phyloP scores from a whole-genome alignment of 1,140 invertebrate species.

The Cydia strobilella region DNA sequence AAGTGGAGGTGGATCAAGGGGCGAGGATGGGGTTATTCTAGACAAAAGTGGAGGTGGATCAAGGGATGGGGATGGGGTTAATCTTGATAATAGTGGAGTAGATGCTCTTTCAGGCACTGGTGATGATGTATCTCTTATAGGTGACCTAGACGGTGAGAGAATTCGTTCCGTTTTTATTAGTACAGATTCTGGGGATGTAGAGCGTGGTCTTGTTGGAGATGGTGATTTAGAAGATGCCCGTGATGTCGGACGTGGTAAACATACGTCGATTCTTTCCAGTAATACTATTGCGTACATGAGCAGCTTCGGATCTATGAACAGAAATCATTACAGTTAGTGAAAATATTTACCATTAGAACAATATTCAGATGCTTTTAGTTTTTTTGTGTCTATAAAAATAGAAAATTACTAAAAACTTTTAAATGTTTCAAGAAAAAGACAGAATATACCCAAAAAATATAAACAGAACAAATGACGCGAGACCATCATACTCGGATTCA shows the following conservation, averaged over 20 bases:
- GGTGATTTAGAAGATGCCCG: neutral
- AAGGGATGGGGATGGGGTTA: too few species aligned
- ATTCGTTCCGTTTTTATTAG: too few species aligned
- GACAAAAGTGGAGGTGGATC: too few species aligned
- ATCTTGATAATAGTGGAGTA: neutral
- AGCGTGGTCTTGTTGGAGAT: neutral
- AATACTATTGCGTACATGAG: constrained; percentile 87
- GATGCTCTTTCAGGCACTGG: neutral
- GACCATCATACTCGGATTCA: too few species aligned
- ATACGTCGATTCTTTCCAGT: constrained; percentile 77
- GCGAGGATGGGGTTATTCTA: neutral
- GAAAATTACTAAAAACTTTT: too few species aligned
- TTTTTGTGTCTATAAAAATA: too few species aligned
- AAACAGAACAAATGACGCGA: too few species aligned
- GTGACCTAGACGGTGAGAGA: too few species aligned
- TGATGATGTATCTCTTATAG: too few species aligned
- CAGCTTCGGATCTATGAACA: constrained; percentile 7
- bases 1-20: neutral
- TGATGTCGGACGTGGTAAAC: neutral
- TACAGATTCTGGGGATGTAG: neutral
- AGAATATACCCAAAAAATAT: too few species aligned
- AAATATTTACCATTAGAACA: neutral
- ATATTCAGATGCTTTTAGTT: too few species aligned
- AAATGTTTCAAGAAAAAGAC: too few species aligned
- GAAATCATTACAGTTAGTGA: neutral